phyloP scores from a whole-genome alignment of 2,888 invertebrate species.

The Caenorhabditis uteleia region DNA sequence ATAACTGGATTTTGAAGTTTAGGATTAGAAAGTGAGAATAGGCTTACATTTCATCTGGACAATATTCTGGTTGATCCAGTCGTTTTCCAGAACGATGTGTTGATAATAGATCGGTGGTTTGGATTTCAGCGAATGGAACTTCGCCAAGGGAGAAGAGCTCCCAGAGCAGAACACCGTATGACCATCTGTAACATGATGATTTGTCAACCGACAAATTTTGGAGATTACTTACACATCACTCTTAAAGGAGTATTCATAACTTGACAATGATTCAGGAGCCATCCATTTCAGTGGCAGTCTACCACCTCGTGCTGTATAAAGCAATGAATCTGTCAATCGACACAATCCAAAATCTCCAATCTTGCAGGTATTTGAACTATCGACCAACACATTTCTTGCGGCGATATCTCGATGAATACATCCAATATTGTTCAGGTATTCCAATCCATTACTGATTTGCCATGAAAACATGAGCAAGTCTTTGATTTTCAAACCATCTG shows the following conservation, averaged over 20 bases:
- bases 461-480: constrained; percentile 61
- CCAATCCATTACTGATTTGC: constrained; percentile 63
- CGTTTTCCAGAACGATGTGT: constrained; percentile 53
- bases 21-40: neutral
- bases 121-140: constrained; percentile 57
- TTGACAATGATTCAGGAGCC: constrained; percentile 57
- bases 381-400: constrained; percentile 60
- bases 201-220: neutral
- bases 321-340: constrained; percentile 56
- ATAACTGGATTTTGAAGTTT: constrained; percentile 37
- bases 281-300: constrained; percentile 64
- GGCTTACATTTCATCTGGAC: constrained; percentile 55
- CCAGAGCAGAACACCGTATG: constrained; percentile 61
- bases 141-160: constrained; percentile 63
- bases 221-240: constrained; percentile 56
- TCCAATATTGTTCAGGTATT: constrained; percentile 58
- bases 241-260: constrained; percentile 61
- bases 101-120: constrained; percentile 52
- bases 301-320: constrained; percentile 63
- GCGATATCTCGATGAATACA: constrained; percentile 65
- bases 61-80: constrained; percentile 52
- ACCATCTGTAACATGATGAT: constrained; percentile 48
- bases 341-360: constrained; percentile 65
- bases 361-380: constrained; percentile 52
- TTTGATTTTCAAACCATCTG: constrained; percentile 53